Conservation (phyloP, 1,140 invertebrate species). For the Propsilocerus akamusi region DNA sequence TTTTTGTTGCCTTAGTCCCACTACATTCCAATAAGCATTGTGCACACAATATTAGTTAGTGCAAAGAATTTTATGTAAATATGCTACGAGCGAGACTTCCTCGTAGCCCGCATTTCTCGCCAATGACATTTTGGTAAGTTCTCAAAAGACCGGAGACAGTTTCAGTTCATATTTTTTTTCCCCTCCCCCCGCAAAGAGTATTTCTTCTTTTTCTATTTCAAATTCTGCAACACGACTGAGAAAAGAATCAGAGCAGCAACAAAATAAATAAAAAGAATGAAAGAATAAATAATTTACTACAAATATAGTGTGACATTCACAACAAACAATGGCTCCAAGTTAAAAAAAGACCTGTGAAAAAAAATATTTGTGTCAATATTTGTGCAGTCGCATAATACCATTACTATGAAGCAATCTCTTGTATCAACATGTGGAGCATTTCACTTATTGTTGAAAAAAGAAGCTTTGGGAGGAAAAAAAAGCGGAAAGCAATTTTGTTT, state of each 20-base stretch:
- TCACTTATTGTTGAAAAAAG: background rate
- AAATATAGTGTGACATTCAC: background rate
- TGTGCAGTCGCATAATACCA: background rate
- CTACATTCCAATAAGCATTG: too few relatives aligned
- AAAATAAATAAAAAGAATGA: background rate
- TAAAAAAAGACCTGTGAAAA: background rate
- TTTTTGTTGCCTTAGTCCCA: too few relatives aligned
- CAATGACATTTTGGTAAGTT: too few relatives aligned
- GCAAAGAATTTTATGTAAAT: too few relatives aligned
- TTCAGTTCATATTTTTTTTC: too few relatives aligned
- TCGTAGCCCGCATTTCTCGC: too few relatives aligned
- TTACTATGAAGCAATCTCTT: background rate
- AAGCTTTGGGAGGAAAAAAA: too few relatives aligned
- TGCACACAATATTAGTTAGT: too few relatives aligned
- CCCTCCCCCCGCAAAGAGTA: too few relatives aligned
- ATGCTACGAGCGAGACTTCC: too few relatives aligned
- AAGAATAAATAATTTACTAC: conserved; percentile 1
- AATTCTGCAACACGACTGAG: background rate
- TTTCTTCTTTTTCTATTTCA: too few relatives aligned
- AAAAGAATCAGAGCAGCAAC: background rate
- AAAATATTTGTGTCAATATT: conserved; percentile 4
- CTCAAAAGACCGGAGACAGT: too few relatives aligned
- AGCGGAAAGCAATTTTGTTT: background rate
- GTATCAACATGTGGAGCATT: background rate
- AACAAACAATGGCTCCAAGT: background rate